phyloP scores from a whole-genome alignment of 2,797 vertebrate species.

The Tolypeutes matacus region DNA sequence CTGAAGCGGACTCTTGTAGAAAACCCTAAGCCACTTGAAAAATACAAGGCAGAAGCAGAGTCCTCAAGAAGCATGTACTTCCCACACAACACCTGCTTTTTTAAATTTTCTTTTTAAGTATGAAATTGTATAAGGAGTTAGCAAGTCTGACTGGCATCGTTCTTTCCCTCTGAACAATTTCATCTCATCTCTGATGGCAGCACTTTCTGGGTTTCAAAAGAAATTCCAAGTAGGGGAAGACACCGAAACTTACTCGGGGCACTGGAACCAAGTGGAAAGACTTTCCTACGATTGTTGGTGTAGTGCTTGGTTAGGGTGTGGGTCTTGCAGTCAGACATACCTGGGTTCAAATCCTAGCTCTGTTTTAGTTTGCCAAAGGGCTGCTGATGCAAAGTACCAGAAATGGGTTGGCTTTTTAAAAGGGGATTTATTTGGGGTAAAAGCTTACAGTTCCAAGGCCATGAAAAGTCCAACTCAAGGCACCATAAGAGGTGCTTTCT shows the following conservation, averaged over 20 bases:
- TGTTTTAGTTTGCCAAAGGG: too few species aligned
- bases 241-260: background rate
- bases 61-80: background rate
- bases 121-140: background rate
- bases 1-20: background rate
- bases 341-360: background rate
- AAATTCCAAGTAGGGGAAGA: background rate
- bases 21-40: background rate
- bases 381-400: too few species aligned
- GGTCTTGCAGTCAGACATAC: background rate
- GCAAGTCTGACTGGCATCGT: background rate
- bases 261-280: background rate
- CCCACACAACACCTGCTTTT: background rate
- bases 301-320: background rate
- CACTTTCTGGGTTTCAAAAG: background rate
- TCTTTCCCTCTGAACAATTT: background rate
- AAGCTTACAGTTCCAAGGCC: too few species aligned
- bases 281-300: background rate
- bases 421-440: too few species aligned
- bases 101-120: background rate
- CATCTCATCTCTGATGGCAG: background rate
- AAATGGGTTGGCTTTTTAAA: too few species aligned
- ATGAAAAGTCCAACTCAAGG: too few species aligned
- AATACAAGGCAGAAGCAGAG: background rate
- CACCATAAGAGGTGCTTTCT: too few species aligned